Percentiles rank a stretch among this genome's conserved stretches.
These are phyloP conservation scores for Miniopterus natalensis DNA, from an alignment of 2,113 vertebrate genomes.

Conservation along the genomic window DNA sequence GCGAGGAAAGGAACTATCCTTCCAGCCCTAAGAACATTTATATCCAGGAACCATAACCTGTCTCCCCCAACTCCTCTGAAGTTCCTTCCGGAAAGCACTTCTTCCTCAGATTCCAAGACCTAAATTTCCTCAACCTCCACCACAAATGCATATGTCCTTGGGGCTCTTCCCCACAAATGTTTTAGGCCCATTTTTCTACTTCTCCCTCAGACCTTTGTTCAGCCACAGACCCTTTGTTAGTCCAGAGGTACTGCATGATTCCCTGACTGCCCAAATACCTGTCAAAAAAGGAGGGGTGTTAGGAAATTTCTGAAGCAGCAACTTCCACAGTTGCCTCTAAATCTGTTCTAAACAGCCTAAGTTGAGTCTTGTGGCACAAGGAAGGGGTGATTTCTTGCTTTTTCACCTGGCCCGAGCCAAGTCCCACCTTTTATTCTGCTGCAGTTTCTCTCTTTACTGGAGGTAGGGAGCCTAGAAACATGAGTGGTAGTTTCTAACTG, in stretches of 20 bases:
- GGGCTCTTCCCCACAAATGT: not conserved
- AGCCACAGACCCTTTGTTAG: not conserved
- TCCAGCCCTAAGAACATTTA: slow-evolving; percentile 1
- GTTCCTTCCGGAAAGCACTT: slow-evolving; percentile 42
- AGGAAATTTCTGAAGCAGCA: slow-evolving; percentile 38
- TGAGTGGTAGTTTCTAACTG: slow-evolving; percentile 5
- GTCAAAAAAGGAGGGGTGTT: not conserved
- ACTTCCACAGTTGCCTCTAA: not conserved
- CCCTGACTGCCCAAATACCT: not conserved
- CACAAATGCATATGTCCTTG: not conserved
- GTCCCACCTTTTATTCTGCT: slow-evolving; percentile 70
- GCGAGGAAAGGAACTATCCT: not conserved
- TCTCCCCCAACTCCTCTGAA: not conserved
- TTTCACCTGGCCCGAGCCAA: slow-evolving; percentile 57
- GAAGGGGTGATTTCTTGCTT: slow-evolving; percentile 6
- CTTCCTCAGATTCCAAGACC: not conserved
- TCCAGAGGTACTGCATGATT: slow-evolving; percentile 34
- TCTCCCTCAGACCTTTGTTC: not conserved
- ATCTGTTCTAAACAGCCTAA: slow-evolving; percentile 10
- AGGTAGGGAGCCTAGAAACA: not conserved
- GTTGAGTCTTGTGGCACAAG: not conserved
- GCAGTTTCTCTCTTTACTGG: slow-evolving; percentile 29
- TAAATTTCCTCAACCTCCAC: not conserved
- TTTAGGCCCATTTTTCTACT: not conserved
- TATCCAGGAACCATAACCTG: not conserved